phyloP scores from a whole-genome alignment of 2,113 vertebrate species.

The Phrynocephalus versicolor region DNA sequence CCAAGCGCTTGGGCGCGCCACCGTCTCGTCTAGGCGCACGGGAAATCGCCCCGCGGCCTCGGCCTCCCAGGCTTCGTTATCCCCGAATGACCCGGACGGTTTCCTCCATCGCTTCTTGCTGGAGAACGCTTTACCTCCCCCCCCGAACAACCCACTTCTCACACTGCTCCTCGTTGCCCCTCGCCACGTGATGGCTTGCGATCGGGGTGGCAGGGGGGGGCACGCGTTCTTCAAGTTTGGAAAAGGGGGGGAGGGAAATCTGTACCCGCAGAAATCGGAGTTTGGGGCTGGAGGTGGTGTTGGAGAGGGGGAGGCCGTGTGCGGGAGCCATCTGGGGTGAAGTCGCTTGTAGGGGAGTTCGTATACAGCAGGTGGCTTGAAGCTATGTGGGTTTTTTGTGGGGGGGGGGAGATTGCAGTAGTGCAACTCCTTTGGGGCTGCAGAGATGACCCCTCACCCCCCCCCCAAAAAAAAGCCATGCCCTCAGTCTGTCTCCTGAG shows the following conservation, averaged over 20 bases:
- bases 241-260: not conserved
- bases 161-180: not conserved
- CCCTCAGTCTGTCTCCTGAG: not conserved
- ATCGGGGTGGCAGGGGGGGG: not conserved
- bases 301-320: not conserved
- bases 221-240: not conserved
- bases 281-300: not conserved
- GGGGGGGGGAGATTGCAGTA: not conserved
- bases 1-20: slow-evolving; percentile 3
- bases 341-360: not conserved
- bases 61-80: slow-evolving; percentile 34
- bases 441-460: not conserved
- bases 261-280: not conserved
- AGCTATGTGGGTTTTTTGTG: no score
- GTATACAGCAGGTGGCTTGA: slow-evolving; percentile 9
- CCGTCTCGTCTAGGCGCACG: not conserved
- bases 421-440: not conserved
- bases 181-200: slow-evolving; percentile 13
- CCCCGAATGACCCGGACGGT: slow-evolving; percentile 34
- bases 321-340: slow-evolving; percentile 3
- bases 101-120: not conserved
- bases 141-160: no score
- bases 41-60: slow-evolving; percentile 9
- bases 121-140: not conserved
- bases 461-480: no score